Evolutionary conservation across 2,888 invertebrate genomes (phyloP).

Genomic region (Rambutsinella grinnellia): DNA sequence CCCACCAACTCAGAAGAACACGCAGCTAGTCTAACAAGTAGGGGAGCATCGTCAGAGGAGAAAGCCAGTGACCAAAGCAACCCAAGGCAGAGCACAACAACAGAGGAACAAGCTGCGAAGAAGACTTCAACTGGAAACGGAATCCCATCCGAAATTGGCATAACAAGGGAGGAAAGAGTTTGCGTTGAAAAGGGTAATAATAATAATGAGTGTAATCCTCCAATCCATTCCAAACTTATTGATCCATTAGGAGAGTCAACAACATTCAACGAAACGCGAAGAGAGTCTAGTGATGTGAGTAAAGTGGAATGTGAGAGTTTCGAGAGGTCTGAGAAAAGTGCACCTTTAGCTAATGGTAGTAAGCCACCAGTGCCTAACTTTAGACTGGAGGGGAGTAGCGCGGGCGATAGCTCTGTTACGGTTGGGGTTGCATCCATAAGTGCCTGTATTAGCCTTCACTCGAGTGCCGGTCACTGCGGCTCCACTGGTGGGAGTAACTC

Average conservation of each 20-base stretch:
- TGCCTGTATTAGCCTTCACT: slow-evolving; percentile 40
- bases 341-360: slow-evolving; percentile 13
- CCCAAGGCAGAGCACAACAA: slow-evolving; percentile 28
- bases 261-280: no score
- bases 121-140: not conserved
- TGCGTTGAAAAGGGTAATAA: not conserved
- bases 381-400: slow-evolving; percentile 62
- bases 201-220: not conserved
- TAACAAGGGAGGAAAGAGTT: not conserved
- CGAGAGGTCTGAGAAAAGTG: slow-evolving; percentile 27
- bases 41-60: slow-evolving; percentile 8
- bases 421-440: slow-evolving; percentile 52
- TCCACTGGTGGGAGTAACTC: slow-evolving; percentile 46
- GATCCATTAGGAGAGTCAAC: not conserved
- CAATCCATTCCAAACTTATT: not conserved
- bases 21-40: not conserved
- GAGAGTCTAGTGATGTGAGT: not conserved
- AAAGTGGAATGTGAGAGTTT: not conserved
- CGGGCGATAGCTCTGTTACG: slow-evolving; percentile 64
- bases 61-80: slow-evolving; percentile 36
- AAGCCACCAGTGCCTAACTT: slow-evolving; percentile 64
- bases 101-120: not conserved
- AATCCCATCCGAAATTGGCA: not conserved
- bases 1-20: slow-evolving; percentile 46
- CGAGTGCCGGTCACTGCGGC: slow-evolving; percentile 21